Evolutionary conservation across 2,113 vertebrate genomes (phyloP).

Genomic region (Rhinolophus sinicus): DNA sequence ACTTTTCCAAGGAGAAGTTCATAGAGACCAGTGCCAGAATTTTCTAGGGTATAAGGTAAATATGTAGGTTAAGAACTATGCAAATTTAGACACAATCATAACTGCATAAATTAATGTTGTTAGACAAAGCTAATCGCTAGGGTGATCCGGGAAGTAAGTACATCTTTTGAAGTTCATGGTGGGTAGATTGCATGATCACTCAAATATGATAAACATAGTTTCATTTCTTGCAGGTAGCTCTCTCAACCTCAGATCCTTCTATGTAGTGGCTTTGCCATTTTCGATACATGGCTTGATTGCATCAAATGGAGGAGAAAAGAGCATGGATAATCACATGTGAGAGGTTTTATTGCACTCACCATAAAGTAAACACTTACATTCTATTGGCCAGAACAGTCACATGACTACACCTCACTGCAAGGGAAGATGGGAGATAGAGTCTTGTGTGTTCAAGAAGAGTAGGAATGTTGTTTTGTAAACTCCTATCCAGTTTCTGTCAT

Average conservation of each 20-base stretch:
- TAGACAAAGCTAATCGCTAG: background rate
- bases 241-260: background rate
- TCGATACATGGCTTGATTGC: background rate
- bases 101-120: background rate
- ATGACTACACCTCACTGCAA: background rate
- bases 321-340: background rate
- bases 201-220: background rate
- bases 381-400: background rate
- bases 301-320: background rate
- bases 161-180: background rate
- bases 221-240: background rate
- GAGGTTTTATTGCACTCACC: background rate
- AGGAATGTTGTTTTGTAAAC: background rate
- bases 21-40: background rate
- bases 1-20: background rate
- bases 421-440: background rate
- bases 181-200: background rate
- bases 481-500: background rate
- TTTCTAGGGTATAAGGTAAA: background rate
- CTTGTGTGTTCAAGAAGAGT: background rate
- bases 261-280: background rate
- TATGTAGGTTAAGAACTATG: background rate
- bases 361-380: background rate
- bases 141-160: background rate
- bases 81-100: conserved; percentile 21